phyloP scores from a whole-genome alignment of 2,888 invertebrate species.

The Chrysina gloriosa region DNA sequence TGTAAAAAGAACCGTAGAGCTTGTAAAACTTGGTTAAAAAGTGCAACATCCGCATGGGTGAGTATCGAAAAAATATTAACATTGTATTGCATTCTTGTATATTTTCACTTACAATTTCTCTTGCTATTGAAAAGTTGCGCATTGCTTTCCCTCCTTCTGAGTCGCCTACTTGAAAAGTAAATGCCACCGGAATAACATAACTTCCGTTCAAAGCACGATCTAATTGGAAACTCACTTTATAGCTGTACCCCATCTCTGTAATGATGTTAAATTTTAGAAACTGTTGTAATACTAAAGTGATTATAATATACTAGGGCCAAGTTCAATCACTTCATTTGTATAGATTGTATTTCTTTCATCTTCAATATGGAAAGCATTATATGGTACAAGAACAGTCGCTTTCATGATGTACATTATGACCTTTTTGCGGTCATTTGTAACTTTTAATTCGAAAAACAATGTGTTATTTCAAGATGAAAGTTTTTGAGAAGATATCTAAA shows the following conservation, averaged over 20 bases:
- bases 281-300: background rate
- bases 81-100: background rate
- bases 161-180: conserved; percentile 61
- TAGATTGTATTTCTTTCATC: conserved; percentile 20
- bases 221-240: conserved; percentile 45
- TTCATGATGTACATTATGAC: conserved; percentile 47
- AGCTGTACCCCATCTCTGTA: conserved; percentile 1
- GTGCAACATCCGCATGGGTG: too few relatives aligned
- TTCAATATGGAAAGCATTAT: conserved; percentile 39
- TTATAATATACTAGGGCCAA: conserved; percentile 3
- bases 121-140: conserved; percentile 61
- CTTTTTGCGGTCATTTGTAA: conserved; percentile 49
- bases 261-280: background rate
- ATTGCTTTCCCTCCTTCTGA: conserved; percentile 51
- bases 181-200: conserved; percentile 66
- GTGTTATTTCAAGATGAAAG: conserved; percentile 45
- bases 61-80: too few relatives aligned
- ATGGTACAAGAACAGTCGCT: conserved; percentile 50
- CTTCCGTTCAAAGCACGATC: conserved; percentile 61
- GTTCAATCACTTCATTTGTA: background rate
- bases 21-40: too few relatives aligned
- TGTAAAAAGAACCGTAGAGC: too few relatives aligned
- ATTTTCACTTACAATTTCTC: conserved; percentile 64
- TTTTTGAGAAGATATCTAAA: conserved; percentile 45
- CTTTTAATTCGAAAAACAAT: conserved; percentile 51